These are phyloP conservation scores for Botia almorhae DNA, from an alignment of 2,797 vertebrate genomes.

Conservation along the genomic window DNA sequence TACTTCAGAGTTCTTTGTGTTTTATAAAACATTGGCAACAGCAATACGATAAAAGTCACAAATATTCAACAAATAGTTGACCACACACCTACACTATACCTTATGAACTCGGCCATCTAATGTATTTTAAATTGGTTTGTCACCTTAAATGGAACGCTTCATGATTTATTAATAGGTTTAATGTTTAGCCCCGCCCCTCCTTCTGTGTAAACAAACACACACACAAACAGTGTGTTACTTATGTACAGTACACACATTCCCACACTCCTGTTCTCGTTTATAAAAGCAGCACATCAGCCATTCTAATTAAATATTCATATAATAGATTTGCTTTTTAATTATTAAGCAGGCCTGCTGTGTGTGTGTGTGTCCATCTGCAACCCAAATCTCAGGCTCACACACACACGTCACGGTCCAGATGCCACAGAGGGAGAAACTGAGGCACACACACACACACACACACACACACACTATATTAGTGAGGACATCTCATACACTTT, in stretches of 20 bases:
- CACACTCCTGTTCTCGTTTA: conserved; percentile 45
- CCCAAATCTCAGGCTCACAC: conserved; percentile 44
- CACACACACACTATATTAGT: conserved; percentile 22
- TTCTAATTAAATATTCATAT: conserved; percentile 76
- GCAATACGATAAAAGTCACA: too few relatives aligned
- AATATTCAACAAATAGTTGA: too few relatives aligned
- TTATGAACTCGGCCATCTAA: too few relatives aligned
- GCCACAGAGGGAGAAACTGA: neutral
- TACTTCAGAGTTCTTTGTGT: too few relatives aligned
- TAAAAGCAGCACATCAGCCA: conserved; percentile 64
- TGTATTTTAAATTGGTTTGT: too few relatives aligned
- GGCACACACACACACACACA: conserved; percentile 43
- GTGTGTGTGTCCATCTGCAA: conserved; percentile 76
- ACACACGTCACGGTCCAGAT: conserved; percentile 11
- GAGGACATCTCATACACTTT: neutral
- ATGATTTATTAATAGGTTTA: too few relatives aligned
- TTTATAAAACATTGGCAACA: too few relatives aligned
- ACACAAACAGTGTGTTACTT: neutral
- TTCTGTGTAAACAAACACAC: neutral
- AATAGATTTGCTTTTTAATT: conserved; percentile 80
- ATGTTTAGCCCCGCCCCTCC: too few relatives aligned
- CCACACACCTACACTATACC: too few relatives aligned
- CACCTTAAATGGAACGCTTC: too few relatives aligned
- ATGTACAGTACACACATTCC: conserved; percentile 33
- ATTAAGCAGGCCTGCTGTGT: conserved; percentile 75